A percentile compares a stretch with the other conserved stretches of the same genome.
These are phyloP conservation scores for Drosophila guanche DNA, from an alignment of 1,140 invertebrate species.

Conservation along the genomic window DNA sequence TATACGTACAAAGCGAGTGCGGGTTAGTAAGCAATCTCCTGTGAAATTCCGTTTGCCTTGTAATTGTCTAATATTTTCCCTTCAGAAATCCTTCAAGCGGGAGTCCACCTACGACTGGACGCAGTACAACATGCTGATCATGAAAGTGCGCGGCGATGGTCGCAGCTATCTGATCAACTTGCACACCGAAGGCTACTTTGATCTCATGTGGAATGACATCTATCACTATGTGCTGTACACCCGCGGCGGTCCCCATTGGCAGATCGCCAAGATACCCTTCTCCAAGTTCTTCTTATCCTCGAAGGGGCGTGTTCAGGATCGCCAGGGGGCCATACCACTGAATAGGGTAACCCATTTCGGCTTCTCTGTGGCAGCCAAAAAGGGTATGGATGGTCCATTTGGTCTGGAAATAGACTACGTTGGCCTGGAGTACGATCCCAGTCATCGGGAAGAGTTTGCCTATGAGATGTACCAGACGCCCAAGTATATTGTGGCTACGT, in stretches of 20 bases:
- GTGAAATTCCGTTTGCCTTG: background rate
- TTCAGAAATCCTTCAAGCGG: slow-evolving; percentile 93
- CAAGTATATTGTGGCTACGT: slow-evolving; percentile 86
- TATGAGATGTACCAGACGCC: slow-evolving; percentile 94
- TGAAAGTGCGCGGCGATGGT: slow-evolving; percentile 96
- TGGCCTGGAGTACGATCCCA: slow-evolving; percentile 91
- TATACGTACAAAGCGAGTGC: slow-evolving; percentile 87
- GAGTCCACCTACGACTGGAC: slow-evolving; percentile 89
- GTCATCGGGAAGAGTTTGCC: slow-evolving; percentile 91
- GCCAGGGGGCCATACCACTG: slow-evolving; percentile 87
- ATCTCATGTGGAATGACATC: slow-evolving; percentile 93
- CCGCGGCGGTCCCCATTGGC: slow-evolving; percentile 98
- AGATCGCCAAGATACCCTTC: slow-evolving; percentile 95
- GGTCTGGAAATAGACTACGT: slow-evolving; percentile 97
- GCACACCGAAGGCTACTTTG: slow-evolving; percentile 87
- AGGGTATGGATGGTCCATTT: slow-evolving; percentile 90
- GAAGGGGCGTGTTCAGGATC: slow-evolving; percentile 95
- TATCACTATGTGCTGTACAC: slow-evolving; percentile 94
- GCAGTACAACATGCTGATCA: slow-evolving; percentile 91
- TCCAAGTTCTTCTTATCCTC: slow-evolving; percentile 94
- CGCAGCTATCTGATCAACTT: slow-evolving; percentile 93
- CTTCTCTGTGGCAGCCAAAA: slow-evolving; percentile 91
- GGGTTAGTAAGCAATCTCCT: slow-evolving; percentile 84
- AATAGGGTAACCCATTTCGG: slow-evolving; percentile 89
- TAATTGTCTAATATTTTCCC: slow-evolving; percentile 5